Evolutionary conservation across 2,888 invertebrate species (phyloP).

Genomic region (Ophion ellenae): DNA sequence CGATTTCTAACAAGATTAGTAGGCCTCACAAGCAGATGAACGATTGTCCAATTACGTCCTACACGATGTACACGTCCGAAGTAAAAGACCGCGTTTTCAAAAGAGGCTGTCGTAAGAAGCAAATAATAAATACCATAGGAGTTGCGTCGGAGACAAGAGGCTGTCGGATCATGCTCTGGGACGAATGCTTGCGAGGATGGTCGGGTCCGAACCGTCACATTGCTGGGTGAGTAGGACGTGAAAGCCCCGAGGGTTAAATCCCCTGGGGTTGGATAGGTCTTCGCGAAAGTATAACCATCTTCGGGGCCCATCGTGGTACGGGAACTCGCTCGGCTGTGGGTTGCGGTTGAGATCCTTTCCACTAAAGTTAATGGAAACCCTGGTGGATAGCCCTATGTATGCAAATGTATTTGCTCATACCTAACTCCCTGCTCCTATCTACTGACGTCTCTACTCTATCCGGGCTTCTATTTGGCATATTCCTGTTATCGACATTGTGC

Average conservation of each 20-base stretch:
- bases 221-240: slow-evolving; percentile 37
- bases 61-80: not conserved
- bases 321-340: slow-evolving; percentile 4
- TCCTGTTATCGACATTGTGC: not conserved
- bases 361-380: slow-evolving; percentile 69
- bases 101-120: slow-evolving; percentile 4
- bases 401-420: slow-evolving; percentile 66
- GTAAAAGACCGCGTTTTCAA: slow-evolving; percentile 23
- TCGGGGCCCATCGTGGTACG: slow-evolving; percentile 36
- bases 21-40: not conserved
- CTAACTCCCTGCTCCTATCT: slow-evolving; percentile 14
- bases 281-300: slow-evolving; percentile 65
- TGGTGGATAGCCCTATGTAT: slow-evolving; percentile 68
- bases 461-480: not conserved
- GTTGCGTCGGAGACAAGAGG: slow-evolving; percentile 35
- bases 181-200: slow-evolving; percentile 55
- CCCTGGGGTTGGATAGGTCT: slow-evolving; percentile 17
- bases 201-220: slow-evolving; percentile 32
- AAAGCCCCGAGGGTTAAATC: slow-evolving; percentile 29
- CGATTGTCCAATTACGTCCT: slow-evolving; percentile 5
- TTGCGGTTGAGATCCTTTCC: slow-evolving; percentile 43
- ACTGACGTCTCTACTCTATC: slow-evolving; percentile 10
- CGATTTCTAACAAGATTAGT: not conserved
- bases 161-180: slow-evolving; percentile 62
- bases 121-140: slow-evolving; percentile 25